These are phyloP conservation scores for Ostrea denselamellosa DNA, from an alignment of 1,140 invertebrate genomes.

Conservation along the genomic window DNA sequence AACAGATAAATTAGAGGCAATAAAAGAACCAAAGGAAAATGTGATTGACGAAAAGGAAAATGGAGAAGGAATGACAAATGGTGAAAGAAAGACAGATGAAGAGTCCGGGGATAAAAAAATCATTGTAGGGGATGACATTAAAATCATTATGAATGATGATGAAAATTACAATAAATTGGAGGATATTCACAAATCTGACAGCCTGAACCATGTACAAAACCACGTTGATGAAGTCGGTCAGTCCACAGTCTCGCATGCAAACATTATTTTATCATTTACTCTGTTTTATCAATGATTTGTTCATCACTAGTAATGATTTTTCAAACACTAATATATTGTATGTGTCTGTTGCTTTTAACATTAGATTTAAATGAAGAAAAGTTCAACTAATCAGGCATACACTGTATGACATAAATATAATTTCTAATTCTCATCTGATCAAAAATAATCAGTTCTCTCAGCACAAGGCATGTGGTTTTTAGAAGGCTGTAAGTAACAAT, in stretches of 20 bases:
- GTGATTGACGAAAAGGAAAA: slow-evolving; percentile 56
- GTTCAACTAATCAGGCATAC: too few relatives aligned
- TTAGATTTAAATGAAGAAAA: too few relatives aligned
- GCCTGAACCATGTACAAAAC: slow-evolving; percentile 1
- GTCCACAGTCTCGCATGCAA: background rate
- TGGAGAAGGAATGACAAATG: slow-evolving; percentile 65
- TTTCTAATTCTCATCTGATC: too few relatives aligned
- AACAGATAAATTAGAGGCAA: slow-evolving; percentile 55
- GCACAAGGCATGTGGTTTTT: too few relatives aligned
- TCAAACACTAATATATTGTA: too few relatives aligned
- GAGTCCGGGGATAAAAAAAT: slow-evolving; percentile 38
- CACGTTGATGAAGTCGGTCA: background rate
- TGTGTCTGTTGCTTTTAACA: too few relatives aligned
- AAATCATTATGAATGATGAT: slow-evolving; percentile 9
- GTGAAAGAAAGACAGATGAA: slow-evolving; percentile 38
- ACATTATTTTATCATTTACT: too few relatives aligned
- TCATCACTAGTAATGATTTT: too few relatives aligned
- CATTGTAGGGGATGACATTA: slow-evolving; percentile 2
- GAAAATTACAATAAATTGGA: slow-evolving; percentile 29
- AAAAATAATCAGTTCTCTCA: too few relatives aligned
- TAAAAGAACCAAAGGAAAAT: slow-evolving; percentile 55
- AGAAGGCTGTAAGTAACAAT: too few relatives aligned
- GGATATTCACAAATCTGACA: slow-evolving; percentile 2
- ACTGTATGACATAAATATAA: too few relatives aligned
- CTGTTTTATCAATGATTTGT: too few relatives aligned